Percentiles rank a stretch among this genome's conserved stretches.
Evolutionary conservation across 2,113 vertebrate genomes (phyloP).

Genomic region (Oreochromis aureus): DNA sequence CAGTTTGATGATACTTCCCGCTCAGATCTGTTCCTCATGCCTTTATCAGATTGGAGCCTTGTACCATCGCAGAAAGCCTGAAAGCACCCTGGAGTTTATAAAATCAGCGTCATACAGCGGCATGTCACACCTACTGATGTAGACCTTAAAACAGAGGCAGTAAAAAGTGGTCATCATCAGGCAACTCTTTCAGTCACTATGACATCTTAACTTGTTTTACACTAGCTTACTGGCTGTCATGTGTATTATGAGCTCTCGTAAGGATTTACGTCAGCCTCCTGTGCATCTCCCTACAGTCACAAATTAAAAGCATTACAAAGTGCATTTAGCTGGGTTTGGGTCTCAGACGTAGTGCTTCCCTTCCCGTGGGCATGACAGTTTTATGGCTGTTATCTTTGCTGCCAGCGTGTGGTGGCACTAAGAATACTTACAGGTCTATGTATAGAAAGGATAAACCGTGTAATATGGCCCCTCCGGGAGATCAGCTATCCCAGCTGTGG

Average conservation of each 20-base stretch:
- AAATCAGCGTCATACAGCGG: background rate
- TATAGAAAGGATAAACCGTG: slow-evolving; percentile 49
- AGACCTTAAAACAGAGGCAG: background rate
- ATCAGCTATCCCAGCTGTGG: slow-evolving; percentile 36
- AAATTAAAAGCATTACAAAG: background rate
- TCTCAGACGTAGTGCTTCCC: background rate
- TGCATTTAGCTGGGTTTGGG: background rate
- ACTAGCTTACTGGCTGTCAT: background rate
- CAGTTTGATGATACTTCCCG: background rate
- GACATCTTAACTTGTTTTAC: background rate
- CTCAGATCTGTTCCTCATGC: background rate
- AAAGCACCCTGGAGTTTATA: background rate
- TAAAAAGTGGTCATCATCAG: background rate
- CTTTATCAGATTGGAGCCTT: background rate
- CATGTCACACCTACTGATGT: background rate
- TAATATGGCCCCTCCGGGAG: slow-evolving; percentile 9
- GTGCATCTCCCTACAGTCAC: background rate
- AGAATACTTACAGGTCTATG: slow-evolving; percentile 35
- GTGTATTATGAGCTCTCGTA: background rate
- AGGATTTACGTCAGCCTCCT: background rate
- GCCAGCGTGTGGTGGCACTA: background rate
- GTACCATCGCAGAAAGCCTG: background rate
- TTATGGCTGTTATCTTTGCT: background rate
- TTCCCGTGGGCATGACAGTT: background rate
- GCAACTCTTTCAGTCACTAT: background rate